Percentiles rank a stretch among this genome's conserved stretches.
Evolutionary conservation across 2,888 invertebrate species (phyloP).

Genomic region (Hirtodrosophila trivittata): DNA sequence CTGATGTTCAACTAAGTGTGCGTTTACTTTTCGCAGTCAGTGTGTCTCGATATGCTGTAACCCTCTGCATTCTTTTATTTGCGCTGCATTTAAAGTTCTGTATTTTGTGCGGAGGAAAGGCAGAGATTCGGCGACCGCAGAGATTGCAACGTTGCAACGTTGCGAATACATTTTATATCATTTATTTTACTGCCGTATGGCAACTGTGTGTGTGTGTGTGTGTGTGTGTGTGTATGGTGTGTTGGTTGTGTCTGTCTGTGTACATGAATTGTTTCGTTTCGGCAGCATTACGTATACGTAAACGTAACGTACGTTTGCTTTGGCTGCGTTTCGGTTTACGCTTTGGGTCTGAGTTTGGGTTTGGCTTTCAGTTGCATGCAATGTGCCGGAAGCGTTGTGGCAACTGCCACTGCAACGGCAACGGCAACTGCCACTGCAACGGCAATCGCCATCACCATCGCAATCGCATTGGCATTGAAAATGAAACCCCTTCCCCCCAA

Average conservation of each 20-base stretch:
- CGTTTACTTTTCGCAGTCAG: constrained; percentile 13
- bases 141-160: constrained; percentile 48
- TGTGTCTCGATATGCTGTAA: constrained; percentile 25
- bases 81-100: constrained; percentile 64
- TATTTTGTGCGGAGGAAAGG: constrained; percentile 5
- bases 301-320: constrained; percentile 53
- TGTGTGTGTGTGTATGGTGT: constrained; percentile 6
- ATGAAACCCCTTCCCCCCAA: constrained; percentile 11
- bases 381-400: constrained; percentile 52
- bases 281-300: constrained; percentile 66
- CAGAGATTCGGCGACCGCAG: constrained; percentile 51
- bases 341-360: constrained; percentile 29
- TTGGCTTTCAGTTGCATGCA: constrained; percentile 44
- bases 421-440: constrained; percentile 38
- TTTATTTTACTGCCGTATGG: constrained; percentile 41
- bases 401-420: constrained; percentile 38
- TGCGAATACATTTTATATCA: constrained; percentile 70
- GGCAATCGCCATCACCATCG: constrained; percentile 22
- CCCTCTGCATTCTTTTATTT: constrained; percentile 39
- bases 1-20: constrained; percentile 4
- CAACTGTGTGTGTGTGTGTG: constrained; percentile 13
- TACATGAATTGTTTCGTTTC: constrained; percentile 57
- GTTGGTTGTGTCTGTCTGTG: constrained; percentile 17
- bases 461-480: constrained; percentile 72
- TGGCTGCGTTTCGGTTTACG: constrained; percentile 22